Evolutionary conservation across 2,888 invertebrate genomes (phyloP).

Genomic region (Hetaerina titia): DNA sequence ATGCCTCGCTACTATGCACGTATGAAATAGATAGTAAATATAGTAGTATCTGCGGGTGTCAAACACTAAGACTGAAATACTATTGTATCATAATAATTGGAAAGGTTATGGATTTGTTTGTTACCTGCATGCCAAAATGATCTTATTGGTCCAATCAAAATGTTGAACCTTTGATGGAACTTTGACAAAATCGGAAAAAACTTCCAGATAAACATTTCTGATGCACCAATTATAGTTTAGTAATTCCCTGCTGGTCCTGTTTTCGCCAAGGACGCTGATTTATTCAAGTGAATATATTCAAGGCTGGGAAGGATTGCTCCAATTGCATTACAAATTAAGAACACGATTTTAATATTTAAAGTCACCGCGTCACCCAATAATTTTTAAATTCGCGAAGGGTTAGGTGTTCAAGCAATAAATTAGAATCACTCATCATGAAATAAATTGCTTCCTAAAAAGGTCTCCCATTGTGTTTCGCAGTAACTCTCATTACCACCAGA

Average conservation of each 20-base stretch:
- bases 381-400: neutral
- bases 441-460: neutral
- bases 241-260: neutral
- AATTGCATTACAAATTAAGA: neutral
- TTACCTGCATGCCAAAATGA: too few relatives aligned
- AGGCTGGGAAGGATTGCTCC: neutral
- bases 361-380: neutral
- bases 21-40: too few relatives aligned
- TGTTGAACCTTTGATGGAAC: too few relatives aligned
- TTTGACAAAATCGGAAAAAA: neutral
- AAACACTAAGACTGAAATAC: too few relatives aligned
- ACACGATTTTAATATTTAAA: neutral
- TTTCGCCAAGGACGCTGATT: neutral
- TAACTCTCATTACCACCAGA: neutral
- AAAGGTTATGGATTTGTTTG: too few relatives aligned
- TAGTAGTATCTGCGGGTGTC: too few relatives aligned
- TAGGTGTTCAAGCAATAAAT: constrained; percentile 22
- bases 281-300: neutral
- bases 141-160: too few relatives aligned
- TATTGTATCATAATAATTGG: too few relatives aligned
- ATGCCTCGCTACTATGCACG: too few relatives aligned
- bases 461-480: neutral
- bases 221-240: neutral
- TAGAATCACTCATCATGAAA: neutral
- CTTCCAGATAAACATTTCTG: neutral